phyloP scores from a whole-genome alignment of 2,888 invertebrate species.

The Argyresthia albistria region DNA sequence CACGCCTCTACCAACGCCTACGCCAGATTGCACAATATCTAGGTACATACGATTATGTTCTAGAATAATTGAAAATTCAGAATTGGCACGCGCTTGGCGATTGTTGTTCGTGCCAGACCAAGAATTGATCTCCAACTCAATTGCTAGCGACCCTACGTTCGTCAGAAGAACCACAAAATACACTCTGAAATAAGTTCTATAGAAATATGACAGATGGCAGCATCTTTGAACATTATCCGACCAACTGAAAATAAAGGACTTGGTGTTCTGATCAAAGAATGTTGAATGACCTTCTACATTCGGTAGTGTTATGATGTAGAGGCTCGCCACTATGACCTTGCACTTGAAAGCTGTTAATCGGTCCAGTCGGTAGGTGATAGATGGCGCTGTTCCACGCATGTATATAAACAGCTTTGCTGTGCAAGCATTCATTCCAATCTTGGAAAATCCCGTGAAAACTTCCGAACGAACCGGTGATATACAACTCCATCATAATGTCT shows the following conservation, averaged over 20 bases:
- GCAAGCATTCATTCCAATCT: slow-evolving; percentile 9
- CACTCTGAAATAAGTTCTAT: no score
- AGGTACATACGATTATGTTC: no score
- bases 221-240: neutral
- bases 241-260: neutral
- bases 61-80: no score
- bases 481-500: slow-evolving; percentile 36
- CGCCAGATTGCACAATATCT: no score
- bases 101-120: no score
- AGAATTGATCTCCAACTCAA: no score
- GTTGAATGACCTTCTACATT: neutral
- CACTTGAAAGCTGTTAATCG: slow-evolving; percentile 24
- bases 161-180: no score
- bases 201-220: neutral
- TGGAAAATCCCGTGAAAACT: neutral
- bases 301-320: neutral
- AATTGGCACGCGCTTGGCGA: no score
- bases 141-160: no score
- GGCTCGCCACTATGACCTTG: neutral
- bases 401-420: slow-evolving; percentile 22
- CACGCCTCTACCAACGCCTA: no score
- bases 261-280: neutral
- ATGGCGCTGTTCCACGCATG: slow-evolving; percentile 21
- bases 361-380: slow-evolving; percentile 17
- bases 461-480: neutral